These are phyloP conservation scores for Eurypyga helias DNA, from an alignment of 2,113 vertebrate genomes.

Conservation along the genomic window DNA sequence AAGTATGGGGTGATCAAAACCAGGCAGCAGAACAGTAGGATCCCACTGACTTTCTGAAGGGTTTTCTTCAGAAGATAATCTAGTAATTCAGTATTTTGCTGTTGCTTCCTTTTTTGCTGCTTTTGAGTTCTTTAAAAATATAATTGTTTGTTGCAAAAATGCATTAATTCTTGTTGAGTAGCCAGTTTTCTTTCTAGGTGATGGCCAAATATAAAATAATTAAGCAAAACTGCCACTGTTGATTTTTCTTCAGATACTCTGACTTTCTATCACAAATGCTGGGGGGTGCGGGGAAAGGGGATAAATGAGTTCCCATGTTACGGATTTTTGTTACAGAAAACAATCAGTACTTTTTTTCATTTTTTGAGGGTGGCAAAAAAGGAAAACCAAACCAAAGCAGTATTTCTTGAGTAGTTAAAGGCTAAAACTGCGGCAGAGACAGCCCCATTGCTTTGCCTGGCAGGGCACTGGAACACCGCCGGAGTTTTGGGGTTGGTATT, in stretches of 20 bases:
- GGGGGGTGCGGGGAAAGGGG: no score
- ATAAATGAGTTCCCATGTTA: not conserved
- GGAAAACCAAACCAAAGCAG: not conserved
- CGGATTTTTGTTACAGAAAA: not conserved
- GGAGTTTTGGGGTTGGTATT: not conserved
- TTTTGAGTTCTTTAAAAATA: not conserved
- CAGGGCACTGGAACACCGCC: not conserved
- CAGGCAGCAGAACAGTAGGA: not conserved
- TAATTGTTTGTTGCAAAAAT: not conserved
- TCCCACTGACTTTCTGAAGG: not conserved
- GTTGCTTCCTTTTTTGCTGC: not conserved
- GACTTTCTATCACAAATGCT: fast-evolving
- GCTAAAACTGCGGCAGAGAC: not conserved
- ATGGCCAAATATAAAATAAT: not conserved
- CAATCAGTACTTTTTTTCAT: fast-evolving
- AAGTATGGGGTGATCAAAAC: not conserved
- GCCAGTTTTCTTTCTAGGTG: not conserved
- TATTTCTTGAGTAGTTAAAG: not conserved
- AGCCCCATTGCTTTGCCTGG: not conserved
- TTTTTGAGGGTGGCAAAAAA: not conserved
- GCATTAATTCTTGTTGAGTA: not conserved
- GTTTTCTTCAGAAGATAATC: not conserved
- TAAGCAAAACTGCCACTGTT: not conserved
- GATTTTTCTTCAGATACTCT: not conserved
- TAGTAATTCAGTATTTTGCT: not conserved